These are phyloP conservation scores for Hoplodrina ambigua DNA, from an alignment of 2,888 invertebrate species.

Conservation along the genomic window DNA sequence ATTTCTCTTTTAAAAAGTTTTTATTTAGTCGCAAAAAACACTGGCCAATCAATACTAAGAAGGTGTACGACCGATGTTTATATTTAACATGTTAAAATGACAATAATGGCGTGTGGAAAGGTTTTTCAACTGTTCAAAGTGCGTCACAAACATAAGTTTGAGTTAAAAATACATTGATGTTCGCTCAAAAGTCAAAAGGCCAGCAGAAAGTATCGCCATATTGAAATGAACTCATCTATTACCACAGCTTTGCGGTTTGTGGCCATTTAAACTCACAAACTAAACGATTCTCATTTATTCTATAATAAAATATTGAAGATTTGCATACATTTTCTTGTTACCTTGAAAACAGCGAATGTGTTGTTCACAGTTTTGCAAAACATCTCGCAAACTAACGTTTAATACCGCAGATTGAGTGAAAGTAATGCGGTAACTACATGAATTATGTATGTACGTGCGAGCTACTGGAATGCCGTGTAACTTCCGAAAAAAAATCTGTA, in stretches of 20 bases:
- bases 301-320: conserved; percentile 50
- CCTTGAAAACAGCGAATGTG: conserved; percentile 42
- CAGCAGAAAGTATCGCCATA: conserved; percentile 56
- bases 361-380: conserved; percentile 50
- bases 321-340: conserved; percentile 47
- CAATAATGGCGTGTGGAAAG: conserved; percentile 23
- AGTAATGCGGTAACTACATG: conserved; percentile 76
- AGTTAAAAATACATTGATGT: conserved; percentile 34
- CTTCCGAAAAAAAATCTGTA: conserved; percentile 73
- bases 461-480: conserved; percentile 64
- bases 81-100: conserved; percentile 34
- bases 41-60: conserved; percentile 7
- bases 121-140: conserved; percentile 41
- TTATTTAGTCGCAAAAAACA: conserved; percentile 17
- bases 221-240: conserved; percentile 48
- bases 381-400: conserved; percentile 58
- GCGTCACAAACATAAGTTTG: conserved; percentile 37
- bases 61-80: conserved; percentile 30
- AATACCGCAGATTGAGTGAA: conserved; percentile 71
- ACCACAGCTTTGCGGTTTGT: conserved; percentile 48
- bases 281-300: conserved; percentile 43
- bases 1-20: not conserved
- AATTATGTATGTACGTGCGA: conserved; percentile 72
- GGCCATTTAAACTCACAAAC: conserved; percentile 39
- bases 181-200: conserved; percentile 47